These are phyloP conservation scores for Falco biarmicus DNA, from an alignment of 2,797 vertebrate genomes.

Conservation along the genomic window DNA sequence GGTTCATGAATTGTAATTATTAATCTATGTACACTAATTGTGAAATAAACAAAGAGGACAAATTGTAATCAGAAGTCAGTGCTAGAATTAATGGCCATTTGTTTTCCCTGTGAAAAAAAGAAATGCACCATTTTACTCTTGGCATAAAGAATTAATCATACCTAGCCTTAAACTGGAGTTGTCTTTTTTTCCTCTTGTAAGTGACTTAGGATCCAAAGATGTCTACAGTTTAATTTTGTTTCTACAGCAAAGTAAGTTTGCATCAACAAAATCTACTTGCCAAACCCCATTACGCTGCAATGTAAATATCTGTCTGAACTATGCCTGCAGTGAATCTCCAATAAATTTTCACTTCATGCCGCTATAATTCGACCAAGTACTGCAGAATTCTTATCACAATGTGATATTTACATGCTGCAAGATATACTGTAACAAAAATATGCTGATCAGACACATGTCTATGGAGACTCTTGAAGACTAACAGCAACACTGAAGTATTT, in stretches of 20 bases:
- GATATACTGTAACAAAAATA: background rate
- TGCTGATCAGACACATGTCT: background rate
- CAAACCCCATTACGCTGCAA: background rate
- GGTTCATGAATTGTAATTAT: slow-evolving; percentile 76
- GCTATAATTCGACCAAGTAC: background rate
- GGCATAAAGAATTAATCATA: background rate
- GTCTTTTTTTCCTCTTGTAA: background rate
- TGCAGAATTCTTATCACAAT: background rate
- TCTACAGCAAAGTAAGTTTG: background rate
- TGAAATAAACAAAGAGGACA: slow-evolving; percentile 71
- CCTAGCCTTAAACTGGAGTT: background rate
- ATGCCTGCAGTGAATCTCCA: background rate
- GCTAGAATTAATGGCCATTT: slow-evolving; percentile 45
- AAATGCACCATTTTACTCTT: slow-evolving; percentile 1
- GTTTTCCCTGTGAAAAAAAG: slow-evolving; percentile 37
- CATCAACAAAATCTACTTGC: background rate
- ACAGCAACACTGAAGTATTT: background rate
- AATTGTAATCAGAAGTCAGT: slow-evolving; percentile 59
- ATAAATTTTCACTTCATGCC: background rate
- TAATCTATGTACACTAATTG: slow-evolving; percentile 70
- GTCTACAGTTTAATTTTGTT: background rate
- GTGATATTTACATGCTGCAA: background rate
- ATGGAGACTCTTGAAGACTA: background rate
- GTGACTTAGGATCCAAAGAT: background rate
- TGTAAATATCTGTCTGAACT: background rate